Evolutionary conservation across 1,140 invertebrate species (phyloP).

Genomic region (Brachionus asplanchnoidis): DNA sequence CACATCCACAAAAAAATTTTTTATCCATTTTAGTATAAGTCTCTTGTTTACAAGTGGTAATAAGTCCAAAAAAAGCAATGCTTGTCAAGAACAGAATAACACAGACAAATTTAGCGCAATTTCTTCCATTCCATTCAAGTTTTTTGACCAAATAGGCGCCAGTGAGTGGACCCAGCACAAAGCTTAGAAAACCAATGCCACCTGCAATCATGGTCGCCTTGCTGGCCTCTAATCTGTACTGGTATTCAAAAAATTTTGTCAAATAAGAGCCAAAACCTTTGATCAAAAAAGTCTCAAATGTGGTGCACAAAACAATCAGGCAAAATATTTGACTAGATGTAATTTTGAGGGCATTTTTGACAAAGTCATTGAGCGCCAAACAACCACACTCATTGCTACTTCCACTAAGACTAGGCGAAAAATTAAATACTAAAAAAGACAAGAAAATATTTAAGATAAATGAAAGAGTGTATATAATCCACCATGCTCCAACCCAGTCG

Average conservation of each 20-base stretch:
- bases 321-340: neutral
- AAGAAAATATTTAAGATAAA: neutral
- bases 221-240: neutral
- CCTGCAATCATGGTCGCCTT: slow-evolving; percentile 35
- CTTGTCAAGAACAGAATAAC: neutral
- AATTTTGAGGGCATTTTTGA: neutral
- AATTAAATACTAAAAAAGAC: neutral
- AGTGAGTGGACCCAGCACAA: neutral
- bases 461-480: slow-evolving; percentile 24
- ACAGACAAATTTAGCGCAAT: neutral
- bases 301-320: neutral
- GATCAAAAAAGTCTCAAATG: slow-evolving; percentile 35
- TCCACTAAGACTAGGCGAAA: neutral
- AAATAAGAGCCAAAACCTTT: slow-evolving; percentile 30
- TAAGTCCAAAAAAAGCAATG: neutral
- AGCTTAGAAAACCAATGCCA: neutral
- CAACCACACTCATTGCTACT: neutral
- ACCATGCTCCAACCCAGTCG: slow-evolving; percentile 36
- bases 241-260: slow-evolving; percentile 38
- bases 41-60: slow-evolving; percentile 18
- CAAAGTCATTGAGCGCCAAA: neutral
- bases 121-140: neutral
- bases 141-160: slow-evolving; percentile 33
- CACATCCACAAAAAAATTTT: neutral
- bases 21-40: neutral